A percentile compares a stretch with the other conserved stretches of the same genome.
These are phyloP conservation scores for Sitta europaea DNA, from an alignment of 2,113 vertebrate genomes.

Conservation along the genomic window DNA sequence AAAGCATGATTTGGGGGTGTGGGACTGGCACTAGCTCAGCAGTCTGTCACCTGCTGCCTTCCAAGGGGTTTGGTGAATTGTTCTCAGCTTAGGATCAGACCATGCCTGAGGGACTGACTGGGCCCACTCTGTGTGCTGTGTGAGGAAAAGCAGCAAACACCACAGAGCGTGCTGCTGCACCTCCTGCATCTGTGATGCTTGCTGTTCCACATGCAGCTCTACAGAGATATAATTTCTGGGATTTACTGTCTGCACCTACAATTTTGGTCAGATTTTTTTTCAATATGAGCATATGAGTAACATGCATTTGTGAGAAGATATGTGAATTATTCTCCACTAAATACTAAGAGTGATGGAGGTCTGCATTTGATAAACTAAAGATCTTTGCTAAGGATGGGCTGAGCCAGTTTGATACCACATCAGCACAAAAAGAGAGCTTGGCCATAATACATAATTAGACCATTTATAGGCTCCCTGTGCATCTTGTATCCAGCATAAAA, in stretches of 20 bases:
- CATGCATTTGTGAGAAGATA: background rate
- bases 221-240: background rate
- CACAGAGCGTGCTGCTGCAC: accelerated
- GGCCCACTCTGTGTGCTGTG: background rate
- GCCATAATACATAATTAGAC: background rate
- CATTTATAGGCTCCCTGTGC: background rate
- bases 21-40: background rate
- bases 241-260: background rate
- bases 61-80: background rate
- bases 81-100: background rate
- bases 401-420: background rate
- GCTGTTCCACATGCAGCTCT: background rate
- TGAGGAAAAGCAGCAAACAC: background rate
- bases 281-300: background rate
- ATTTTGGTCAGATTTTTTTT: background rate
- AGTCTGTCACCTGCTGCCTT: background rate
- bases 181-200: background rate
- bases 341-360: background rate
- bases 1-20: background rate
- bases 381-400: background rate
- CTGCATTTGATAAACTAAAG: background rate
- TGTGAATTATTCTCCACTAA: background rate
- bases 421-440: background rate
- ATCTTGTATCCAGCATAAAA: background rate
- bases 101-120: background rate